phyloP scores from a whole-genome alignment of 2,113 vertebrate species.

The Tachuris rubrigastra region DNA sequence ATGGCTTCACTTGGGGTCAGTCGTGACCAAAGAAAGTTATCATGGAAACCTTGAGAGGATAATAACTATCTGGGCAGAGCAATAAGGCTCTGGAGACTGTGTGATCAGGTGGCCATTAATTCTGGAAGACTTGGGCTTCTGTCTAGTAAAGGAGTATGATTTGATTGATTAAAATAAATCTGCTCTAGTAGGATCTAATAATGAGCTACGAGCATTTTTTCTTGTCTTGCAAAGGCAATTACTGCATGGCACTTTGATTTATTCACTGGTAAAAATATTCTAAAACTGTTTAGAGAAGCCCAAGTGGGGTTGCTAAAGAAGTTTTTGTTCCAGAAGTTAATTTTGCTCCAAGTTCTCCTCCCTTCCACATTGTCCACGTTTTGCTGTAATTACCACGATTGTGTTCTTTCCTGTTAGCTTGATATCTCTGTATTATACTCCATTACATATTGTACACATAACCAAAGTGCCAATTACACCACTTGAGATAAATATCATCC shows the following conservation, averaged over 20 bases:
- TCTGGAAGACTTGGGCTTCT: background rate
- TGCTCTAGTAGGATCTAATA: background rate
- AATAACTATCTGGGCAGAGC: background rate
- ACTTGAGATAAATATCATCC: constrained; percentile 29
- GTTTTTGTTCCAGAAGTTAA: background rate
- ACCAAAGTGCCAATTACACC: background rate
- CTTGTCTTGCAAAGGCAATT: background rate
- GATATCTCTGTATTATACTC: background rate
- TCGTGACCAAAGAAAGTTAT: constrained; percentile 15
- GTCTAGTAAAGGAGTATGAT: background rate
- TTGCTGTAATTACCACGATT: background rate
- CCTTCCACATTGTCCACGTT: background rate
- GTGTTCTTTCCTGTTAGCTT: constrained; percentile 13
- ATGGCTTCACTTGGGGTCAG: background rate
- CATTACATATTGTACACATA: background rate
- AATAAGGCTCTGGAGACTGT: background rate
- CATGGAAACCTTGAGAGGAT: constrained; percentile 12
- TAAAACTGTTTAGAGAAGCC: background rate
- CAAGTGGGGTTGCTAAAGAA: background rate
- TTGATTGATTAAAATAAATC: background rate
- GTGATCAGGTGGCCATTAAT: background rate
- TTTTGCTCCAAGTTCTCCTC: constrained; percentile 19
- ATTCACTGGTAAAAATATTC: constrained; percentile 11
- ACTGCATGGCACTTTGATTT: background rate
- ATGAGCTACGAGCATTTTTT: background rate